Conservation (phyloP, 2,888 invertebrate genomes). For the Temnothorax unifasciatus region DNA sequence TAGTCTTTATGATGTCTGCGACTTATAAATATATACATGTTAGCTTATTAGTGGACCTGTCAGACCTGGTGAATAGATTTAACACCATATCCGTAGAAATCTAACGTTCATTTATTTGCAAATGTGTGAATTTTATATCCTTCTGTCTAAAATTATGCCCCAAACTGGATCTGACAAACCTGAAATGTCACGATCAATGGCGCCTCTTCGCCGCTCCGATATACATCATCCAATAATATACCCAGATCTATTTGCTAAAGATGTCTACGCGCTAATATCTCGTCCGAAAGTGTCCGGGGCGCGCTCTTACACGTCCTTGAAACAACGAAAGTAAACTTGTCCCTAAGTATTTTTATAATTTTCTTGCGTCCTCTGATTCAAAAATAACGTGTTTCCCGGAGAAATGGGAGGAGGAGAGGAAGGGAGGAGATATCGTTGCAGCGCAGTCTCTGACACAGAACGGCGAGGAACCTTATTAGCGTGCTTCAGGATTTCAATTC, state of each 20-base stretch:
- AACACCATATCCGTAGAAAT: neutral
- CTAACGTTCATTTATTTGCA: neutral
- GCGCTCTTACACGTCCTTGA: conserved; percentile 28
- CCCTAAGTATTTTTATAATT: neutral
- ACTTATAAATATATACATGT: neutral
- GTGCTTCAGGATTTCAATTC: conserved; percentile 36
- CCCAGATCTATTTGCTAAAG: conserved; percentile 22
- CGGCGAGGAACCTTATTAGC: conserved; percentile 31
- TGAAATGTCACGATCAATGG: conserved; percentile 46
- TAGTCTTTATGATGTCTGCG: too few species aligned
- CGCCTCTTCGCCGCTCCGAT: conserved; percentile 20
- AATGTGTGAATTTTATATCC: neutral
- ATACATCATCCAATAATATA: conserved; percentile 41
- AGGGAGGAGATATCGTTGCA: neutral
- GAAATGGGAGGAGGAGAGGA: neutral
- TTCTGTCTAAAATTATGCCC: conserved; percentile 15
- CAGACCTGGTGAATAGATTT: neutral
- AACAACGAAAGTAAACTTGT: conserved; percentile 16
- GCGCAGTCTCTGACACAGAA: neutral
- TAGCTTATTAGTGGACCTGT: neutral
- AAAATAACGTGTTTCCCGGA: neutral
- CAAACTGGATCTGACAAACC: conserved; percentile 24
- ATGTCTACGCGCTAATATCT: conserved; percentile 24
- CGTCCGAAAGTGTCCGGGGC: neutral
- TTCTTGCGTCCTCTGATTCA: conserved; percentile 8